phyloP scores from a whole-genome alignment of 2,888 invertebrate genomes.

The Drosophila antonietae region DNA sequence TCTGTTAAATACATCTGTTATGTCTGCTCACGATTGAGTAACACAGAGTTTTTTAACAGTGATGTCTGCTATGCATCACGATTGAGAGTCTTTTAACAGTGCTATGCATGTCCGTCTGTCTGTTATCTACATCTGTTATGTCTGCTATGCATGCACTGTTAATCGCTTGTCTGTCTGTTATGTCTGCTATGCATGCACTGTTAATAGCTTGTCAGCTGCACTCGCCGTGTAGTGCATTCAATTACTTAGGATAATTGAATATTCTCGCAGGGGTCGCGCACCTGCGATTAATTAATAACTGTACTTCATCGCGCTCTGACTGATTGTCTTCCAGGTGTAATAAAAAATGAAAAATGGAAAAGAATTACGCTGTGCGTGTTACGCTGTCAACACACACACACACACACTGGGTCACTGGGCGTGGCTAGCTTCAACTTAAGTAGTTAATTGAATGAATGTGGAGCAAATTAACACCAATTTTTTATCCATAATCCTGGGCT shows the following conservation, averaged over 20 bases:
- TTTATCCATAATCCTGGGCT: constrained; percentile 1
- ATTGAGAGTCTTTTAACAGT: no score
- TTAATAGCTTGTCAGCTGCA: constrained; percentile 48
- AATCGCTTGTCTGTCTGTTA: not conserved
- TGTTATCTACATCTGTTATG: no score
- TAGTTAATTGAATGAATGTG: constrained; percentile 58
- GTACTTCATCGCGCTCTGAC: constrained; percentile 61
- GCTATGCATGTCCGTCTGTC: no score
- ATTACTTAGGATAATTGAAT: constrained; percentile 73
- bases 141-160: no score
- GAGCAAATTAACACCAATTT: constrained; percentile 40
- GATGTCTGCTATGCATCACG: no score
- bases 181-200: constrained; percentile 1
- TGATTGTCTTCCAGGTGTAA: constrained; percentile 61
- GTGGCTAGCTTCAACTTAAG: constrained; percentile 32
- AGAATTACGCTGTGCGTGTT: constrained; percentile 23
- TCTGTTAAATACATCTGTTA: not conserved
- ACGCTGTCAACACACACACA: constrained; percentile 35
- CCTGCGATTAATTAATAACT: constrained; percentile 53
- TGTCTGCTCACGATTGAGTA: not conserved
- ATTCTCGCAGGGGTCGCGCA: constrained; percentile 27
- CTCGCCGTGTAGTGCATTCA: constrained; percentile 32
- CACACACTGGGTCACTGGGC: constrained; percentile 22
- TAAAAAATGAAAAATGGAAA: constrained; percentile 29
- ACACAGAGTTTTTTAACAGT: no score